Conservation (phyloP, 2,888 invertebrate genomes). For the Athetis lepigone region DNA sequence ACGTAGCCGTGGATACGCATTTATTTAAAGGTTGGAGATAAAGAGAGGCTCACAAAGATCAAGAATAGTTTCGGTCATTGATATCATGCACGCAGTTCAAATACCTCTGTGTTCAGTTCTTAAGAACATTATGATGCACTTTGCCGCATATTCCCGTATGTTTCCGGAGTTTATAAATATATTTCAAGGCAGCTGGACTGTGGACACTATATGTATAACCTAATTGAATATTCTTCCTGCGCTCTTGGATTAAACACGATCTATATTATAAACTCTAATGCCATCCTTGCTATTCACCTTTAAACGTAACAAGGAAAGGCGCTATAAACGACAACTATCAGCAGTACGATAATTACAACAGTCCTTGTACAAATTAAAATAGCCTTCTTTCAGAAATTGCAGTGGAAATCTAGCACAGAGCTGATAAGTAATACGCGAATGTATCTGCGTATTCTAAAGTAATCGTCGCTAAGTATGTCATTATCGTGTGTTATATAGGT, state of each 20-base stretch:
- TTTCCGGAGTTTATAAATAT: slow-evolving; percentile 52
- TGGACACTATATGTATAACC: slow-evolving; percentile 22
- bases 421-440: slow-evolving; percentile 40
- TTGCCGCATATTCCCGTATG: slow-evolving; percentile 24
- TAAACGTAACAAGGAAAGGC: slow-evolving; percentile 17
- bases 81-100: slow-evolving; percentile 34
- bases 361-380: slow-evolving; percentile 26
- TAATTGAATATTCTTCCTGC: slow-evolving; percentile 23
- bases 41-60: slow-evolving; percentile 4
- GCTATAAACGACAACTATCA: slow-evolving; percentile 18
- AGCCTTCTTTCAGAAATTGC: slow-evolving; percentile 38
- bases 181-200: slow-evolving; percentile 18
- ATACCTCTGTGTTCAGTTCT: slow-evolving; percentile 31
- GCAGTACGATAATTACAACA: slow-evolving; percentile 12
- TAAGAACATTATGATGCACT: slow-evolving; percentile 46
- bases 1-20: slow-evolving; percentile 3
- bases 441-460: not conserved
- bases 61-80: slow-evolving; percentile 48
- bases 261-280: slow-evolving; percentile 6
- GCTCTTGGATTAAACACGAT: slow-evolving; percentile 1
- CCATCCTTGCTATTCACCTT: slow-evolving; percentile 1
- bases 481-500: slow-evolving; percentile 49
- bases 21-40: slow-evolving; percentile 37
- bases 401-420: slow-evolving; percentile 13
- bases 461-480: slow-evolving; percentile 20